These are phyloP conservation scores for Idris sp. DNA, from an alignment of 1,140 invertebrate species.

Conservation along the genomic window DNA sequence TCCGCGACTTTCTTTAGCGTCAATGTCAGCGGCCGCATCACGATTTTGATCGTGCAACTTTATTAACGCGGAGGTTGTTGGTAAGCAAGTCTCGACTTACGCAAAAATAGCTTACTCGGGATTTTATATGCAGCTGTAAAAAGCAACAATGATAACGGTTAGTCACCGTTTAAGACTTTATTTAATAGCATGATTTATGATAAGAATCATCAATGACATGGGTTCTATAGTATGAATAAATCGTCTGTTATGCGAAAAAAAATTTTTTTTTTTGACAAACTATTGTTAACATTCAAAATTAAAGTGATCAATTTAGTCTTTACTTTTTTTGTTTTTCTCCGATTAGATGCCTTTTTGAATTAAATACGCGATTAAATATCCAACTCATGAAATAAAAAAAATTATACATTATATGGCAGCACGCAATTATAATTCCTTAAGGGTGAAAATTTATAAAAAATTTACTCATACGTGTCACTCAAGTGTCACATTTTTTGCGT, in stretches of 20 bases:
- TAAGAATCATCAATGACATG: constrained; percentile 52
- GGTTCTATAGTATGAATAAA: constrained; percentile 27
- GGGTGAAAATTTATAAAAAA: too few relatives aligned
- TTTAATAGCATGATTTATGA: constrained; percentile 71
- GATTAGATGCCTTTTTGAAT: too few relatives aligned
- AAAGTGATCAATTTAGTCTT: too few relatives aligned
- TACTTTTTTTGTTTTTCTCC: too few relatives aligned
- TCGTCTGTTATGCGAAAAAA: constrained; percentile 7
- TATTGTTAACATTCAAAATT: too few relatives aligned
- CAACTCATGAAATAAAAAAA: too few relatives aligned
- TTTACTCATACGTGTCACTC: too few relatives aligned
- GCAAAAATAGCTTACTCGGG: constrained; percentile 44
- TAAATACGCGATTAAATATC: too few relatives aligned
- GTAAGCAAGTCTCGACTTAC: constrained; percentile 30
- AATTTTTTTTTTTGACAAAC: too few relatives aligned
- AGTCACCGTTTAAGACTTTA: constrained; percentile 69
- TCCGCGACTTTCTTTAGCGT: constrained; percentile 35
- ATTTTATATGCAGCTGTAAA: constrained; percentile 50
- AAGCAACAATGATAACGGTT: constrained; percentile 48
- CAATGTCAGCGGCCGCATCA: constrained; percentile 46
- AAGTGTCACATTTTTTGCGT: too few relatives aligned
- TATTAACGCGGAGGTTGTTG: constrained; percentile 46
- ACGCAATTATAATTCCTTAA: too few relatives aligned
- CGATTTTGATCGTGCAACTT: constrained; percentile 39
- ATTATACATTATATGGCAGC: too few relatives aligned